Conservation (phyloP, 2,113 vertebrate species). For the Clarias macrocephalus region DNA sequence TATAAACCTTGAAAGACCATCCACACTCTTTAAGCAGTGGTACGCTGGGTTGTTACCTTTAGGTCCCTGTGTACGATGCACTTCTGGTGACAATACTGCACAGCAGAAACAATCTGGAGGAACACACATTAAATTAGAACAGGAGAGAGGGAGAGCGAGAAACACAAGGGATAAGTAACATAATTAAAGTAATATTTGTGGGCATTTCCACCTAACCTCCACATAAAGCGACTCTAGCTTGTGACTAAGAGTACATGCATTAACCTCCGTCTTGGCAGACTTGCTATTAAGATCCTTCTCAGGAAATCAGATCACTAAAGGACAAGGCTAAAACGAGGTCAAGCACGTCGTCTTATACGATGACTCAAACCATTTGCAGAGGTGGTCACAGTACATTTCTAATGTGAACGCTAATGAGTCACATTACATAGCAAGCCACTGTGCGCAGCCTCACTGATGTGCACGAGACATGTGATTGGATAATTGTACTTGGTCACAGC, state of each 20-base stretch:
- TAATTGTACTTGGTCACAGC: too few species aligned
- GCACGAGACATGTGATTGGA: not conserved
- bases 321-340: not conserved
- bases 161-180: not conserved
- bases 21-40: not conserved
- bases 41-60: constrained; percentile 75
- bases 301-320: not conserved
- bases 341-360: not conserved
- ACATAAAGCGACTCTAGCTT: not conserved
- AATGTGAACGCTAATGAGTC: not conserved
- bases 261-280: not conserved
- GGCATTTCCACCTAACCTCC: not conserved
- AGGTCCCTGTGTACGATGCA: constrained; percentile 90
- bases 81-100: constrained; percentile 95
- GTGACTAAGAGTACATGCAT: constrained; percentile 8
- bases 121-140: not conserved
- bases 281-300: constrained; percentile 3
- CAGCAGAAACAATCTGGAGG: constrained; percentile 87
- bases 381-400: not conserved
- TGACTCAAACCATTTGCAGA: constrained; percentile 16
- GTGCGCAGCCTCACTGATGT: not conserved
- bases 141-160: not conserved
- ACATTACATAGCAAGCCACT: not conserved
- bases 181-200: not conserved
- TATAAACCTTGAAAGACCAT: not conserved